Evolutionary conservation across 2,797 vertebrate genomes (phyloP).

Genomic region (Brachymystax lenok): DNA sequence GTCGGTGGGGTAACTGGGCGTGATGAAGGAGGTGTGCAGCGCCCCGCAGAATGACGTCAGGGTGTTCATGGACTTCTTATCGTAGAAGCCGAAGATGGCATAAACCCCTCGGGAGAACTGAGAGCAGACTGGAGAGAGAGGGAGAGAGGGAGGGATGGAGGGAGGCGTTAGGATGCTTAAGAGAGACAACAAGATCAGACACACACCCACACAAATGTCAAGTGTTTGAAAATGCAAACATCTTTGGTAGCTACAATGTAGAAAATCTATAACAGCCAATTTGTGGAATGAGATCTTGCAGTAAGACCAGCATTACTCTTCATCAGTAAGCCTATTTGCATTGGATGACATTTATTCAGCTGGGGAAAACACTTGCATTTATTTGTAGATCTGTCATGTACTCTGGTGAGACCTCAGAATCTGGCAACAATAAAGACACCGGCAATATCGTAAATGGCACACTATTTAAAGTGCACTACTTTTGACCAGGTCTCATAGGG

Average conservation of each 20-base stretch:
- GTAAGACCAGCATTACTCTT: slow-evolving; percentile 26
- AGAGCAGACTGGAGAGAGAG: slow-evolving; percentile 87
- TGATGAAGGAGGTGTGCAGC: slow-evolving; percentile 97
- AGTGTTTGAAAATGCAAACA: slow-evolving; percentile 4
- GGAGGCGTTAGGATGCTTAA: background rate
- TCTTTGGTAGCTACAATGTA: slow-evolving; percentile 14
- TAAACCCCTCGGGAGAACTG: slow-evolving; percentile 99
- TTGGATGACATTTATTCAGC: slow-evolving; percentile 48
- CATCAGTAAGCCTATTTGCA: slow-evolving; percentile 23
- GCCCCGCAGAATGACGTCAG: slow-evolving; percentile 98
- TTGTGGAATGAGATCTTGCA: slow-evolving; percentile 25
- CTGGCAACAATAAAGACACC: slow-evolving; percentile 41
- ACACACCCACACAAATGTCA: background rate
- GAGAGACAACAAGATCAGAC: slow-evolving; percentile 1
- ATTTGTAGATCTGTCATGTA: slow-evolving; percentile 38
- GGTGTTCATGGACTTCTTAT: slow-evolving; percentile 99
- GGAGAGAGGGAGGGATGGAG: background rate
- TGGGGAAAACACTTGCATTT: slow-evolving; percentile 28
- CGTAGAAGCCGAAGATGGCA: slow-evolving; percentile 99
- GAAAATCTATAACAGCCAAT: slow-evolving; percentile 41
- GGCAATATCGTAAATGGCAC: slow-evolving; percentile 44
- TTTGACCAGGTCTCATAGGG: background rate
- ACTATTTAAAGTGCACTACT: background rate
- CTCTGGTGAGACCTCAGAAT: slow-evolving; percentile 41
- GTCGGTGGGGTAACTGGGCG: slow-evolving; percentile 96